Evolutionary conservation across 2,113 vertebrate species (phyloP).

Genomic region (Regulus satrapa): DNA sequence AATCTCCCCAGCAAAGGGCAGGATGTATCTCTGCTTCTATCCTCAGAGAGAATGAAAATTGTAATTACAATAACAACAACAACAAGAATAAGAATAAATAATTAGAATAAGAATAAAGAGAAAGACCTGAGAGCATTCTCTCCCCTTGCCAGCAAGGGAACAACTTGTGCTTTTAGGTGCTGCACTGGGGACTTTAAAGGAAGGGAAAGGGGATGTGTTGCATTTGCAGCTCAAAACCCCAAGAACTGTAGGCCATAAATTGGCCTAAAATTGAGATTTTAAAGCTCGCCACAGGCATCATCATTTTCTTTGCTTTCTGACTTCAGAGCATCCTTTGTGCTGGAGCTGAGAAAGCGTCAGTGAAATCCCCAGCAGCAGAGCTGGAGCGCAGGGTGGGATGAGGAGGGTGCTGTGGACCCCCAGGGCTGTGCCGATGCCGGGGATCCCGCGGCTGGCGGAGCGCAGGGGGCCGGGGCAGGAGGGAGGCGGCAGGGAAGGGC

Average conservation of each 20-base stretch:
- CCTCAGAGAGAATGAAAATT: neutral
- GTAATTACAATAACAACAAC: neutral
- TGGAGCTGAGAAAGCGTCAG: fast-evolving
- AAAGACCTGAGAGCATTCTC: neutral
- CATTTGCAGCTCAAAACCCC: neutral
- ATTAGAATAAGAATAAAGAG: neutral
- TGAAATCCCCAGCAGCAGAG: neutral
- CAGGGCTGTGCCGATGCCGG: neutral
- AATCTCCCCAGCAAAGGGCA: neutral
- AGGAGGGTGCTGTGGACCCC: neutral
- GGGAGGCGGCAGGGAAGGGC: neutral
- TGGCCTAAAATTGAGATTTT: neutral
- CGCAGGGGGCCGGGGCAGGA: neutral
- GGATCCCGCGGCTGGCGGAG: neutral
- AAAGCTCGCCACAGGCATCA: neutral
- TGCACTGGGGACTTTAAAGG: neutral
- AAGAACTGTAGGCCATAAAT: neutral
- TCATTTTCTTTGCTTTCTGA: neutral
- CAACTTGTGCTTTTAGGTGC: neutral
- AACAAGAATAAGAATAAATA: neutral
- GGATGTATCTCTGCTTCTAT: neutral
- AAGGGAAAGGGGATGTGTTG: neutral
- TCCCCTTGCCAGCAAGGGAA: neutral
- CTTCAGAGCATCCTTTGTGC: neutral
- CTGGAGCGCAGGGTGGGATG: neutral